Percentiles rank a stretch among this genome's conserved stretches.
Evolutionary conservation across 2,888 invertebrate genomes (phyloP).

Genomic region (Oxystoma pomonae): DNA sequence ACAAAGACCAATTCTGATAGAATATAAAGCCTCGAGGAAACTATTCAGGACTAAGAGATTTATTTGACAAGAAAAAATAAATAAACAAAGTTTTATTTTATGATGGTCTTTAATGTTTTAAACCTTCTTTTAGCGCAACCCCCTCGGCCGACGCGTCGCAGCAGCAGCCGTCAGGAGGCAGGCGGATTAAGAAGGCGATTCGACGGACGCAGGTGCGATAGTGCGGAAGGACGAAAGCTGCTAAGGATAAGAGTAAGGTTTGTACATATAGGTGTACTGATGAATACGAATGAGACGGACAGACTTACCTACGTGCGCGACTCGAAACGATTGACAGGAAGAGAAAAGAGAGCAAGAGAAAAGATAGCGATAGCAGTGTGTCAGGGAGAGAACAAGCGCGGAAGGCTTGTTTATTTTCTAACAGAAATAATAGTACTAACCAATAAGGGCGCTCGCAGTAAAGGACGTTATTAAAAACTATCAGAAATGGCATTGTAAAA

Average conservation of each 20-base stretch:
- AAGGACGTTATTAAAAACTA: no score
- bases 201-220: slow-evolving; percentile 42
- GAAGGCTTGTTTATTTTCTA: no score
- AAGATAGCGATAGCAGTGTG: background rate
- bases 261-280: slow-evolving; percentile 18
- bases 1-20: no score
- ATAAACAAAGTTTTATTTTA: no score
- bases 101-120: no score
- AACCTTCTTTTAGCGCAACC: slow-evolving; percentile 36
- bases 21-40: no score
- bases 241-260: background rate
- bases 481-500: no score
- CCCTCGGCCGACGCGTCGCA: slow-evolving; percentile 30
- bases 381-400: background rate
- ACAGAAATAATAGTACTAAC: no score
- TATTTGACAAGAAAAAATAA: no score
- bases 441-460: no score
- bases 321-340: background rate
- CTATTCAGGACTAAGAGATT: no score
- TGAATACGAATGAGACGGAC: slow-evolving; percentile 12
- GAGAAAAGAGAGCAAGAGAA: slow-evolving; percentile 6
- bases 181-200: slow-evolving; percentile 50
- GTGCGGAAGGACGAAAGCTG: background rate
- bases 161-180: slow-evolving; percentile 26
- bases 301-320: slow-evolving; percentile 5